Evolutionary conservation across 2,113 vertebrate genomes (phyloP).

Genomic region (Pseudopodoces humilis): DNA sequence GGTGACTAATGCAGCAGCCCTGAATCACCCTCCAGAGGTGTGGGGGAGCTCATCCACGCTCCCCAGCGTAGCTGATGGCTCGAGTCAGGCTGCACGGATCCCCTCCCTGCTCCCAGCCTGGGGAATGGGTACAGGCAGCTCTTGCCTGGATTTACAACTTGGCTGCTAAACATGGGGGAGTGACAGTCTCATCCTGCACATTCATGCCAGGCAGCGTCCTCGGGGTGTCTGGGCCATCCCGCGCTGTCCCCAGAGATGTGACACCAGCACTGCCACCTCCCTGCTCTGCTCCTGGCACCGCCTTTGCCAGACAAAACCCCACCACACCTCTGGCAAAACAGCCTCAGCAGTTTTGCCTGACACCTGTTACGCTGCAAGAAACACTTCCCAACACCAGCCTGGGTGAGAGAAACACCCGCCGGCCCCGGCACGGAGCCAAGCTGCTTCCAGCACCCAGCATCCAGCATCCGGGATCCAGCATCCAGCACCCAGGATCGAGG

Average conservation of each 20-base stretch:
- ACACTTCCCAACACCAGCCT: slow-evolving; percentile 10
- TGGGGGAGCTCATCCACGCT: neutral
- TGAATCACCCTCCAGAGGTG: neutral
- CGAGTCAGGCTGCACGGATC: neutral
- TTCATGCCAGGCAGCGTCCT: neutral
- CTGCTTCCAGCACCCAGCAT: neutral
- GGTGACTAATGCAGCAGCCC: slow-evolving; percentile 48
- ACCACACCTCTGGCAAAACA: slow-evolving; percentile 24
- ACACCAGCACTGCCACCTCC: neutral
- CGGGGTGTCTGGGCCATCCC: neutral
- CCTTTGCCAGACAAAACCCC: neutral
- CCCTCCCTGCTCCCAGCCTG: neutral
- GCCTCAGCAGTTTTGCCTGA: slow-evolving; percentile 40
- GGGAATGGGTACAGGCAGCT: neutral
- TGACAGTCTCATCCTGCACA: neutral
- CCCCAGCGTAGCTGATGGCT: neutral
- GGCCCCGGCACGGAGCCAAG: neutral
- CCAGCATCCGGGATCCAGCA: neutral
- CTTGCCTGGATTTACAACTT: neutral
- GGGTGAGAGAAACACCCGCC: slow-evolving; percentile 35
- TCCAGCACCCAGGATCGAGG: neutral
- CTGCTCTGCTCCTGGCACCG: neutral
- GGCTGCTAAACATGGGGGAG: neutral
- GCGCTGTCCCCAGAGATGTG: neutral
- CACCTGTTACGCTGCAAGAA: slow-evolving; percentile 66